phyloP scores from a whole-genome alignment of 2,113 vertebrate species.

The Hassar affinis region DNA sequence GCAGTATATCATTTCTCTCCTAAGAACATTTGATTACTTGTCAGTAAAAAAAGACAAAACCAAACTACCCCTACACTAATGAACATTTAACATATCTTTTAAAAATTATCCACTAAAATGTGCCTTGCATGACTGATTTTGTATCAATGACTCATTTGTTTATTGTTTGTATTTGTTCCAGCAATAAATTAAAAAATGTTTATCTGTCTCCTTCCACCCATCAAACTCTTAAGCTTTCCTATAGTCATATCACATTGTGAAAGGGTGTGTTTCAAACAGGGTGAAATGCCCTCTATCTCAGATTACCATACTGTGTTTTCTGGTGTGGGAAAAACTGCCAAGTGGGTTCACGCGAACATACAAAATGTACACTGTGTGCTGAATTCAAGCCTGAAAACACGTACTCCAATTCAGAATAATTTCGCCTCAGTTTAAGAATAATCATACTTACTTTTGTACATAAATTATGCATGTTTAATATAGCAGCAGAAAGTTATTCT shows the following conservation, averaged over 20 bases:
- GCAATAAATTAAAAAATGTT: neutral
- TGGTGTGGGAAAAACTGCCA: neutral
- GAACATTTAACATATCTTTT: neutral
- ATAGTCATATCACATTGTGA: neutral
- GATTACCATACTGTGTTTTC: constrained; percentile 2
- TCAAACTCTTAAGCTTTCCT: neutral
- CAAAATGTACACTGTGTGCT: neutral
- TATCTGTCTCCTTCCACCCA: neutral
- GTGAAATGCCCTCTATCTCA: constrained; percentile 12
- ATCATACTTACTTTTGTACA: neutral
- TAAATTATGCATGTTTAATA: neutral
- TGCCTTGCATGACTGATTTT: neutral
- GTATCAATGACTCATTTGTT: neutral
- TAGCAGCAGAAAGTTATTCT: neutral
- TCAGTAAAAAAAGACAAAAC: neutral
- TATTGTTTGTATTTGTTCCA: neutral
- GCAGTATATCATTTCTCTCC: neutral
- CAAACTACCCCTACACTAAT: neutral
- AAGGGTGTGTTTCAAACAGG: constrained; percentile 30
- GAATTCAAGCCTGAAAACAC: neutral
- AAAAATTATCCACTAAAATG: neutral
- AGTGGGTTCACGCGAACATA: neutral
- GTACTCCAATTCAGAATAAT: neutral
- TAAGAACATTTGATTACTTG: neutral
- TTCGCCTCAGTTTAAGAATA: neutral